phyloP scores from a whole-genome alignment of 2,888 invertebrate species.

The Cantharis flavilabris region DNA sequence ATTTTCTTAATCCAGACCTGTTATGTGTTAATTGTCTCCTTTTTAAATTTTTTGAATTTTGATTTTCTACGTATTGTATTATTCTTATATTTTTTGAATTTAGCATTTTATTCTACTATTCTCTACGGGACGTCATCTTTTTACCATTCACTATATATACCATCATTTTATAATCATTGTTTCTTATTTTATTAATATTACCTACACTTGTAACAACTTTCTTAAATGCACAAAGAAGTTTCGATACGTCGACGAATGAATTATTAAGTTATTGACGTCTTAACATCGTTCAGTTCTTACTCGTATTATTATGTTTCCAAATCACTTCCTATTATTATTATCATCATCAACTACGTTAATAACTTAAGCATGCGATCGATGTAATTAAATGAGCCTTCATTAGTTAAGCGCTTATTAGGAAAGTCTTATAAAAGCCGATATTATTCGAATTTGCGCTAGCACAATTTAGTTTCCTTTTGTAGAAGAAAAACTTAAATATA shows the following conservation, averaged over 20 bases:
- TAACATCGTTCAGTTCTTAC: no score
- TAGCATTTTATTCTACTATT: conserved; percentile 19
- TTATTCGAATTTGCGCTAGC: neutral
- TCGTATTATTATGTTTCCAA: no score
- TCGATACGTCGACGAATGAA: neutral
- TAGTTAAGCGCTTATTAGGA: neutral
- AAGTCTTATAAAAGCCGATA: neutral
- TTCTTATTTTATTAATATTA: neutral
- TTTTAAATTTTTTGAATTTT: no score
- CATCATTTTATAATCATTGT: neutral
- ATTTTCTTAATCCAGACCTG: no score
- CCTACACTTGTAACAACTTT: neutral
- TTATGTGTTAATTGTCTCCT: no score
- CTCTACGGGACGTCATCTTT: conserved; percentile 21
- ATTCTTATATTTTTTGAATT: no score
- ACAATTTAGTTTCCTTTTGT: neutral
- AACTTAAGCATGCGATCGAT: neutral
- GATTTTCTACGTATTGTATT: no score
- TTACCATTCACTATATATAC: neutral
- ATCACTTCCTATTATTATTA: neutral
- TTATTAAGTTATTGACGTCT: no score
- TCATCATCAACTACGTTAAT: neutral
- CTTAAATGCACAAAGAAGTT: neutral
- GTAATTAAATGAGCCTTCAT: neutral
- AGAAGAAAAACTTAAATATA: neutral